Percentiles rank a stretch among this genome's conserved stretches.
Conservation (phyloP, 2,113 vertebrate genomes). For the Centropus bengalensis region DNA sequence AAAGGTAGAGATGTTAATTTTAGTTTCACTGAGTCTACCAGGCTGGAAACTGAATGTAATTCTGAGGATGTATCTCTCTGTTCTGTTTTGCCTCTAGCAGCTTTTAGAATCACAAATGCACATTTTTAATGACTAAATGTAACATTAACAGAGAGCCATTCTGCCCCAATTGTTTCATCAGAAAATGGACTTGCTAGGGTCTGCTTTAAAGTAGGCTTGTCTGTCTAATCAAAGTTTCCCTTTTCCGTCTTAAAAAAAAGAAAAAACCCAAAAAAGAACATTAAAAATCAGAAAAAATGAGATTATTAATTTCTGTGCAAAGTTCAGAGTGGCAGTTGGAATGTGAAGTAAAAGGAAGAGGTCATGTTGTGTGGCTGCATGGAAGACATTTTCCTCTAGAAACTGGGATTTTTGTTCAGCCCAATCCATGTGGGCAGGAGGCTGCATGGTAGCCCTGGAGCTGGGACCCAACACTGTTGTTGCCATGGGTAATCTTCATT, state of each 20-base stretch:
- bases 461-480: not conserved
- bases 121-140: constrained; percentile 73
- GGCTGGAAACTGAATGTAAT: constrained; percentile 33
- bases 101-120: constrained; percentile 71
- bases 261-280: not conserved
- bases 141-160: constrained; percentile 63
- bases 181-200: constrained; percentile 41
- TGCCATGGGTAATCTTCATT: accelerated
- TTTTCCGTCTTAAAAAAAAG: not conserved
- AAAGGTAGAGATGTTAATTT: constrained; percentile 51
- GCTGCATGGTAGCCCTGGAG: not conserved
- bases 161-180: constrained; percentile 63
- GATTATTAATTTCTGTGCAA: not conserved
- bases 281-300: not conserved
- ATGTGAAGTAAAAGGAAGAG: not conserved
- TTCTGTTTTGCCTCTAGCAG: constrained; percentile 65
- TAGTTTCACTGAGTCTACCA: constrained; percentile 16
- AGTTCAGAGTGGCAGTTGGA: not conserved
- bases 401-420: not conserved
- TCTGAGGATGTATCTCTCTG: constrained; percentile 15
- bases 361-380: not conserved
- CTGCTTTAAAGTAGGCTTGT: constrained; percentile 41
- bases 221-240: constrained; percentile 1
- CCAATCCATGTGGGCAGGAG: not conserved
- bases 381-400: not conserved